Percentiles rank a stretch among this genome's conserved stretches.
Evolutionary conservation across 2,113 vertebrate genomes (phyloP).

Genomic region (Dicaeum eximium): DNA sequence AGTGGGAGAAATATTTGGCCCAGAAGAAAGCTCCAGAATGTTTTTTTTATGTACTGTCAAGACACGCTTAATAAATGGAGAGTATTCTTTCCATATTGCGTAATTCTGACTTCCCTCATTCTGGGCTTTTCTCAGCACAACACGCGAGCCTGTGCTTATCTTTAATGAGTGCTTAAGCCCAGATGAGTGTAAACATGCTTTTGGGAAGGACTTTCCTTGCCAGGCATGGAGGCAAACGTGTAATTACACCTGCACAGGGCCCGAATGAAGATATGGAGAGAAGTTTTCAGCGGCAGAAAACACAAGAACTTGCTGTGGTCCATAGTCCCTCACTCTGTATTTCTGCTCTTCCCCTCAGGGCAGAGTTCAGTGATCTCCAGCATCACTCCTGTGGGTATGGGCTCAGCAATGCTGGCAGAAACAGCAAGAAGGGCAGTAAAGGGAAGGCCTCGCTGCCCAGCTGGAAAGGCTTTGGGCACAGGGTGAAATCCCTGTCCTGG

Average conservation of each 20-base stretch:
- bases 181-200: not conserved
- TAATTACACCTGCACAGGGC: not conserved
- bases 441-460: not conserved
- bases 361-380: not conserved
- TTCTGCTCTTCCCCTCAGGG: not conserved
- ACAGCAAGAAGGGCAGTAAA: not conserved
- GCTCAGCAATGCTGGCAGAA: not conserved
- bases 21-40: slow-evolving; percentile 25
- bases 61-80: slow-evolving; percentile 30
- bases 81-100: slow-evolving; percentile 41
- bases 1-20: slow-evolving; percentile 43
- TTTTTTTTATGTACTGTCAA: slow-evolving; percentile 28
- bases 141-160: not conserved
- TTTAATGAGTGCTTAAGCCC: not conserved
- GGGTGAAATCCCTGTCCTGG: not conserved
- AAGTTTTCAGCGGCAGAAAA: not conserved
- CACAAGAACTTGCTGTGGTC: not conserved
- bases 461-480: not conserved
- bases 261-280: not conserved
- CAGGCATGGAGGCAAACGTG: not conserved
- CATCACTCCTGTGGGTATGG: fast-evolving
- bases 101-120: slow-evolving; percentile 12
- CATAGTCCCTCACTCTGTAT: not conserved
- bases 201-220: not conserved
- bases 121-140: not conserved